Evolutionary conservation across 30 jellyfish, hydroid and myxozoan species (phyloP).

Genomic region (Aurelia coerulea): DNA sequence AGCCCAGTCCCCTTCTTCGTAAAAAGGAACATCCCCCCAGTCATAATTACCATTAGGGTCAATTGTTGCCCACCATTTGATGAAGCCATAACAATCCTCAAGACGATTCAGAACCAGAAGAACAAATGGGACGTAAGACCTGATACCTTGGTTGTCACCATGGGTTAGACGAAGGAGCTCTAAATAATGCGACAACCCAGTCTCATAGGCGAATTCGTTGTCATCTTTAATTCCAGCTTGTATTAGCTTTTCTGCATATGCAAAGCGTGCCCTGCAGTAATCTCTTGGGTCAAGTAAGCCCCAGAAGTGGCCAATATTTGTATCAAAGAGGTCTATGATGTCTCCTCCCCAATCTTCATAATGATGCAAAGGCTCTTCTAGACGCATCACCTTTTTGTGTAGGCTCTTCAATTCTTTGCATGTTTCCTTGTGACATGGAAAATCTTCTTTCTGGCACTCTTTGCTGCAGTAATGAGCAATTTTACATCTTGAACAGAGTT

Average conservation of each 20-base stretch:
- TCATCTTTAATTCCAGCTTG: not conserved
- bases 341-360: not conserved
- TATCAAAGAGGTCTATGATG: not conserved
- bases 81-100: constrained; percentile 11
- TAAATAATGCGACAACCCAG: not conserved
- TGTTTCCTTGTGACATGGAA: not conserved
- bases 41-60: not conserved
- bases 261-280: constrained; percentile 13
- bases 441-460: constrained; percentile 24
- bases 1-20: not conserved
- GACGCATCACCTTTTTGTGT: not conserved
- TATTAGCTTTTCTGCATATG: not conserved
- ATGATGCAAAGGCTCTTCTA: not conserved
- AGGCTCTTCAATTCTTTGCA: not conserved
- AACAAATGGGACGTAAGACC: constrained; percentile 9
- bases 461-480: constrained; percentile 19
- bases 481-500: constrained; percentile 11
- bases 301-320: constrained; percentile 31
- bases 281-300: constrained; percentile 28
- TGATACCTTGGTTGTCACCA: constrained; percentile 24
- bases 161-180: constrained; percentile 15
- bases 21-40: not conserved
- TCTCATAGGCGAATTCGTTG: not conserved
- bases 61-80: constrained; percentile 33
- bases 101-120: constrained; percentile 3